Base-by-base conservation (phyloP, 1,140 invertebrate species). In the Manduca sexta region DNA sequence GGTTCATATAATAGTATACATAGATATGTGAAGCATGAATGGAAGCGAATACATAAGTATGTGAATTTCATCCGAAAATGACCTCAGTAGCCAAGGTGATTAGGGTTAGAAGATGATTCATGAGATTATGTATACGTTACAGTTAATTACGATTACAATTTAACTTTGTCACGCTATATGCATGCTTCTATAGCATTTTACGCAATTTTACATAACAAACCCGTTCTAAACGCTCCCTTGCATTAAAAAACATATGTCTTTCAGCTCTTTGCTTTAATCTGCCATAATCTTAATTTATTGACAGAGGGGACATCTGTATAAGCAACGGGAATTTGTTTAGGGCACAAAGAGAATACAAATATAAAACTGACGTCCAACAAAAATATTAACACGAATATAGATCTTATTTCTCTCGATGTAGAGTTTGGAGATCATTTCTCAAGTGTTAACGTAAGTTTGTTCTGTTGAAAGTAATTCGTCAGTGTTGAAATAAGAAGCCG, bases 211-310 rank as follows among this genome's bases (percentile, higher is more conserved):
- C 21, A 26, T 5, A n/a, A n/a, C n/a, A n/a, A n/a, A n/a, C n/a
- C n/a, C 21, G 21, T 8, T 26, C 21, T 26, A 26, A 26, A 26
- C 21, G 21, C 21, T 26, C 21, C 21, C 21, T 26, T 26, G 21
- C 21, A 26, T 26, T n/a, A 26, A 26, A 21, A 26, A 26, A 26
- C 21, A 26, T 26, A 8, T 52, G 49, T 16, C 14, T 45, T 60
- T 46, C 46, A 56, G 37, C 55, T 37, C 51, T 54, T 54, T 45
- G 52, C 49, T 57, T 55, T 60, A 62, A 66, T 56, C 60, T 45
- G 18, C 40, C 49, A 57, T 69, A 69, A 69, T 67, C 67, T 58
- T 69, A 64, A 75, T 68, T 72, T 72, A 75, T 66, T 54, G 43
- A 50, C 45, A 37, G 48, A 60, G 61, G 67, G 63, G 54, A 58